Conservation (phyloP, 2,113 vertebrate species). For the Chaenogobius annularis region DNA sequence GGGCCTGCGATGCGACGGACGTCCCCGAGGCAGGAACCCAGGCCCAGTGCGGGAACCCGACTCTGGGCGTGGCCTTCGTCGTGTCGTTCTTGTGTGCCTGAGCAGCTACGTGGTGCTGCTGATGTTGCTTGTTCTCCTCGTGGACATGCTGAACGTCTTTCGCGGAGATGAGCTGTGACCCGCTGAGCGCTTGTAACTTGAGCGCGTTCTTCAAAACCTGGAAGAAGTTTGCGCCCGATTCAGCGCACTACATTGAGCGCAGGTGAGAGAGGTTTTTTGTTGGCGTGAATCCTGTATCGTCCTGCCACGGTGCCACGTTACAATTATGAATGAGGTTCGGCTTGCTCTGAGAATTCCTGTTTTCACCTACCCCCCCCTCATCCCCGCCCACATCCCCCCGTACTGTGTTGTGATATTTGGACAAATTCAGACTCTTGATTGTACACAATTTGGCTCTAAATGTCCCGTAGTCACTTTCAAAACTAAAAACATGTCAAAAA, state of each 20-base stretch:
- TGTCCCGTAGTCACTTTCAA: too few species aligned
- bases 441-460: too few species aligned
- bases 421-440: too few species aligned
- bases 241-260: conserved; percentile 97
- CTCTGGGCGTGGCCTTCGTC: conserved; percentile 94
- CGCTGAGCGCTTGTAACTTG: conserved; percentile 94
- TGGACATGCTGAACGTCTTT: conserved; percentile 99
- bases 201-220: conserved; percentile 99
- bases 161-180: conserved; percentile 95
- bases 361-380: too few species aligned
- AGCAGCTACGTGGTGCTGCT: conserved; percentile 98
- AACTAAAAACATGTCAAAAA: too few species aligned
- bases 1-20: conserved; percentile 85
- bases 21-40: conserved; percentile 80
- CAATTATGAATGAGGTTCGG: too few species aligned
- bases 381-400: too few species aligned
- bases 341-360: too few species aligned
- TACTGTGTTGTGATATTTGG: too few species aligned
- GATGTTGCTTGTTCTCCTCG: conserved; percentile 98
- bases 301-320: too few species aligned
- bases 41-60: conserved; percentile 92
- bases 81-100: conserved; percentile 98
- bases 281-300: too few species aligned
- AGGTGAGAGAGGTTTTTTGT: too few species aligned
- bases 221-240: conserved; percentile 97